Percentiles rank a stretch among this genome's conserved stretches.
These are phyloP conservation scores for Sylvia atricapilla DNA, from an alignment of 2,113 vertebrate species.

Conservation along the genomic window DNA sequence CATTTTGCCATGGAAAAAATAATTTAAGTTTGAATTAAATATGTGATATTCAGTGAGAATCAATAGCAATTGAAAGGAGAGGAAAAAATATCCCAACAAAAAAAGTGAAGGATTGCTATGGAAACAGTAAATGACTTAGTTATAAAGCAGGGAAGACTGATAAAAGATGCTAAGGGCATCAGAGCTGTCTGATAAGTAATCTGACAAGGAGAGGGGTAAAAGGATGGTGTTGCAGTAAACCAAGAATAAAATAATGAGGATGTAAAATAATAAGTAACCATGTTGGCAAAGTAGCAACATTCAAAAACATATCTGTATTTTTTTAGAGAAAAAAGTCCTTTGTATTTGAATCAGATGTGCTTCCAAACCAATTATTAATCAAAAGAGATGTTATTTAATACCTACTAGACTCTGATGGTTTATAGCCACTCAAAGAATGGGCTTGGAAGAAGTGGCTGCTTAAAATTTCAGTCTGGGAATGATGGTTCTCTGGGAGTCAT, in stretches of 20 bases:
- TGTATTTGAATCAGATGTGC: not conserved
- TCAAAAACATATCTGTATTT: not conserved
- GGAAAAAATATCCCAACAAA: not conserved
- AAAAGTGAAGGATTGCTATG: not conserved
- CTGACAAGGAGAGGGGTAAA: not conserved
- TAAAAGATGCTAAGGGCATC: not conserved
- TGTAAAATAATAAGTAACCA: not conserved
- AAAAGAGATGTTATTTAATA: not conserved
- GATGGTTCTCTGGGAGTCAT: not conserved
- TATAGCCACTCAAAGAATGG: not conserved
- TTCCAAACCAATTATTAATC: not conserved
- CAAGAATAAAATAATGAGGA: not conserved
- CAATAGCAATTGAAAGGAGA: not conserved
- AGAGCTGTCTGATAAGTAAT: not conserved
- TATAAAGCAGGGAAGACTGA: not conserved
- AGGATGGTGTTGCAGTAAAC: not conserved
- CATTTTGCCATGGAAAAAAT: not conserved
- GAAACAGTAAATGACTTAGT: slow-evolving; percentile 4
- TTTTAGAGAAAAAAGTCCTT: not conserved
- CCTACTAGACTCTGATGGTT: not conserved
- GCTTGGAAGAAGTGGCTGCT: not conserved
- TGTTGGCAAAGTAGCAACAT: not conserved
- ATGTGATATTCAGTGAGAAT: not conserved
- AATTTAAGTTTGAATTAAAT: not conserved
- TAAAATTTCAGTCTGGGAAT: not conserved